Evolutionary conservation across 2,113 vertebrate genomes (phyloP).

Genomic region (Elephas maximus): DNA sequence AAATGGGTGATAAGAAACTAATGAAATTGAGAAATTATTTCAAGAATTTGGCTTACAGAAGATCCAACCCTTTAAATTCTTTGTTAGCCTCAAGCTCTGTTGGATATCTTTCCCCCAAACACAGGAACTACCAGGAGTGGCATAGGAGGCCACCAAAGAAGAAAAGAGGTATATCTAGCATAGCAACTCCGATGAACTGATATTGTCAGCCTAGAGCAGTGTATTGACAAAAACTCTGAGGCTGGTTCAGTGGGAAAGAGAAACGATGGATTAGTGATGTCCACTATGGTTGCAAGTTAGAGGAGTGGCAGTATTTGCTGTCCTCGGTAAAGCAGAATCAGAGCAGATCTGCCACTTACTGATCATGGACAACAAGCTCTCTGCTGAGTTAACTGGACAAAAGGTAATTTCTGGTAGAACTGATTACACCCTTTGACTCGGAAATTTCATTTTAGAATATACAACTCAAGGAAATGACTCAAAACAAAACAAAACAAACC

Average conservation of each 20-base stretch:
- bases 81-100: neutral
- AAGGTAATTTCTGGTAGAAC: neutral
- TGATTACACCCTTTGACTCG: conserved; percentile 7
- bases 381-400: neutral
- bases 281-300: neutral
- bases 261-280: neutral
- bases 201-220: neutral
- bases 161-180: neutral
- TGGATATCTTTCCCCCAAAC: neutral
- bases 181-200: neutral
- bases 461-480: conserved; percentile 36
- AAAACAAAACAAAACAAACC: neutral
- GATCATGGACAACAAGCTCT: neutral
- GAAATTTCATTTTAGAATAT: conserved; percentile 32
- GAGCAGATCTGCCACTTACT: neutral
- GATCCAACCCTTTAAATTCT: neutral
- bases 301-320: neutral
- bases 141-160: neutral
- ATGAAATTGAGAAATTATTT: conserved; percentile 12
- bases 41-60: neutral
- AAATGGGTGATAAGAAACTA: neutral
- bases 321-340: neutral
- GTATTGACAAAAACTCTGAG: neutral
- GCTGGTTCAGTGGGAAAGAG: neutral
- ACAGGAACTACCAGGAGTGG: neutral